Percentiles rank a stretch among this genome's conserved stretches.
Evolutionary conservation across 2,888 invertebrate species (phyloP).

Genomic region (Cinara cedri): DNA sequence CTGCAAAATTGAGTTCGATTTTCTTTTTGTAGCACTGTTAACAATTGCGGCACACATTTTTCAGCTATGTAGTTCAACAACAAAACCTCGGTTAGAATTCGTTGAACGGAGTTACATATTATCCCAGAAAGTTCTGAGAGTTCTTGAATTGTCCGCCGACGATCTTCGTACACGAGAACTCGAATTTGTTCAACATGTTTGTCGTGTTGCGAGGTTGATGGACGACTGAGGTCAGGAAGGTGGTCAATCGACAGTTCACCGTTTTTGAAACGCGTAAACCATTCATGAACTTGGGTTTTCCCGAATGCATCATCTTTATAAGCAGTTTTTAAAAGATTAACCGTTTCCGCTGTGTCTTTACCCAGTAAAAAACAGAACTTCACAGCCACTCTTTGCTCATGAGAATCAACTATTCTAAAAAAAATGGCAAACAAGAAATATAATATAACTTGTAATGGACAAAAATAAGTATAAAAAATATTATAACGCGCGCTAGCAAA

Average conservation of each 20-base stretch:
- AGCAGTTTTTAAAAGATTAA: background rate
- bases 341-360: background rate
- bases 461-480: too few relatives aligned
- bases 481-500: too few relatives aligned
- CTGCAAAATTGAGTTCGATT: too few relatives aligned
- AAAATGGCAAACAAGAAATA: background rate
- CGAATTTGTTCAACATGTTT: background rate
- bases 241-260: background rate
- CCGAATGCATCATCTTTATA: background rate
- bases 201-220: background rate
- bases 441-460: too few relatives aligned
- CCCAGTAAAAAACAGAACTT: background rate
- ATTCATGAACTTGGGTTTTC: background rate
- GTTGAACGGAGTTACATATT: background rate
- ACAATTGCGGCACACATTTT: background rate
- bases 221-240: background rate
- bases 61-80: background rate
- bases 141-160: background rate
- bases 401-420: background rate
- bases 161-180: background rate
- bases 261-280: background rate
- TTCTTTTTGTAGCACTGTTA: too few relatives aligned
- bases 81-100: background rate
- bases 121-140: background rate
- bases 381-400: background rate